Percentiles rank a stretch among this genome's conserved stretches.
These are phyloP conservation scores for Dipodomys ordii DNA, from an alignment of 2,113 vertebrate genomes.

Conservation along the genomic window DNA sequence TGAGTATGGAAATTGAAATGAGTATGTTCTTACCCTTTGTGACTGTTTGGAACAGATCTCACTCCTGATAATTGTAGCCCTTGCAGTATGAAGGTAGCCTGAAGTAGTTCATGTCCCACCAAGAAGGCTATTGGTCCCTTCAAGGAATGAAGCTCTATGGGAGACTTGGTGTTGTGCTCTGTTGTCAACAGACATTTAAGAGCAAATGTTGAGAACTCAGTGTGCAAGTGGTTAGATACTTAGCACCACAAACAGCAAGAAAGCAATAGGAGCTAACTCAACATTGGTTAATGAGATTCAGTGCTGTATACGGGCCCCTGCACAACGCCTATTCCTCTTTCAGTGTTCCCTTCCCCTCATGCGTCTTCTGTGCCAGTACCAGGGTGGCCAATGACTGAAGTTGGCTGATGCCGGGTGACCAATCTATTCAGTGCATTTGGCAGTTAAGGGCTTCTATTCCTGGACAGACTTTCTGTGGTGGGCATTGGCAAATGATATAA, in stretches of 20 bases:
- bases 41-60: not conserved
- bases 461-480: not conserved
- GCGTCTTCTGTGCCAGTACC: not conserved
- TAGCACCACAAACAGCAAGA: not conserved
- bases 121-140: not conserved
- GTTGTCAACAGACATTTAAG: not conserved
- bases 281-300: not conserved
- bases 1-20: not conserved
- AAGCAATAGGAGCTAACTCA: not conserved
- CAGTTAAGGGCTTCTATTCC: not conserved
- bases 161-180: not conserved
- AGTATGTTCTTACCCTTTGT: not conserved
- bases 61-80: not conserved
- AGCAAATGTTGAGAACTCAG: too few relatives aligned
- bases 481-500: not conserved
- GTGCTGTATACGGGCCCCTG: not conserved
- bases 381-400: not conserved
- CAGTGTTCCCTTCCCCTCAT: not conserved
- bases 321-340: not conserved
- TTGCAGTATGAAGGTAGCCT: not conserved
- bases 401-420: not conserved
- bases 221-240: not conserved
- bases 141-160: not conserved
- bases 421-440: not conserved
- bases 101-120: not conserved